Conservation (phyloP, 2,797 vertebrate species). For the Pitangus sulphuratus region DNA sequence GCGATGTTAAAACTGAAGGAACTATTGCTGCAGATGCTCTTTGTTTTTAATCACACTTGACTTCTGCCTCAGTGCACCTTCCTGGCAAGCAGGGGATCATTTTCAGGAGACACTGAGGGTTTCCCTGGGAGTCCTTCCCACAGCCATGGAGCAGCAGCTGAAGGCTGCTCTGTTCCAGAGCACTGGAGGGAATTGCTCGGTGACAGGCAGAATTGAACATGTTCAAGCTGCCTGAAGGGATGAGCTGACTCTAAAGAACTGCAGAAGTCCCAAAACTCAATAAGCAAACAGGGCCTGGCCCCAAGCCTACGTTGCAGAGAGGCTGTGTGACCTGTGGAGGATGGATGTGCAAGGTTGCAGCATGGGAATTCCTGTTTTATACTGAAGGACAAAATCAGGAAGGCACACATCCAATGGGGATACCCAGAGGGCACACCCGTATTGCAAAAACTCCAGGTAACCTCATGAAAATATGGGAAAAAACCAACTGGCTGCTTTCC, state of each 20-base stretch:
- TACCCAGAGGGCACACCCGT: neutral
- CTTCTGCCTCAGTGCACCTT: neutral
- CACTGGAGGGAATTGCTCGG: neutral
- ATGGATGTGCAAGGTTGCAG: neutral
- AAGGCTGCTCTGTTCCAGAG: neutral
- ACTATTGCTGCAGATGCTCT: neutral
- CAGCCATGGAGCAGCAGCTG: neutral
- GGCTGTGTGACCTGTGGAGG: neutral
- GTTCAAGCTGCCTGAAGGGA: slow-evolving; percentile 11
- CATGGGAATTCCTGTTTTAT: neutral
- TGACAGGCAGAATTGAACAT: slow-evolving; percentile 15
- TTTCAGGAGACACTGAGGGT: neutral
- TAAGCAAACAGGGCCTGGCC: neutral
- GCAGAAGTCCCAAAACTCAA: neutral
- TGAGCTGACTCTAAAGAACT: neutral
- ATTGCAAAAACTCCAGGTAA: neutral
- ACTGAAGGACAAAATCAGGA: neutral
- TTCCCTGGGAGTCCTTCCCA: neutral
- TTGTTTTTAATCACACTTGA: neutral
- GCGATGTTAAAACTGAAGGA: neutral
- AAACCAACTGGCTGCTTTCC: neutral
- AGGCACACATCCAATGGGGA: neutral
- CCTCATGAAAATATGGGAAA: neutral
- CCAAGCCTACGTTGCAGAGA: neutral
- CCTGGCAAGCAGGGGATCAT: neutral